Evolutionary conservation across 2,797 vertebrate species (phyloP).

Genomic region (Melopsittacus undulatus): DNA sequence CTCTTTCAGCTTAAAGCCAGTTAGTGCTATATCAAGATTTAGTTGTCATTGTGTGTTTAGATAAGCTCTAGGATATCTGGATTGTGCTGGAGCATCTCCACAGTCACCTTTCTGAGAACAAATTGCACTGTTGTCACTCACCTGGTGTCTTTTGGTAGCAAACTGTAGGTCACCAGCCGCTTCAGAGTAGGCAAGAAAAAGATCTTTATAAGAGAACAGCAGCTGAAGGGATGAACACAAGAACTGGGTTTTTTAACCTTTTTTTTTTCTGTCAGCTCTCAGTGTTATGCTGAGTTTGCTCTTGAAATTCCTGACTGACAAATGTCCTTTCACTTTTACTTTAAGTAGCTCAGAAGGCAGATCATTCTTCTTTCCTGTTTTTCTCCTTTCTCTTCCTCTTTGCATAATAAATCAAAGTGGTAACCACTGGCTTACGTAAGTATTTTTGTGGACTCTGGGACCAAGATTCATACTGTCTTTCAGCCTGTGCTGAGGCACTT

Average conservation of each 20-base stretch:
- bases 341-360: background rate
- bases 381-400: background rate
- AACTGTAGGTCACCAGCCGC: background rate
- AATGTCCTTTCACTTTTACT: constrained; percentile 20
- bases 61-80: background rate
- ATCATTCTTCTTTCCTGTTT: constrained; percentile 18
- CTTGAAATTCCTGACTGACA: background rate
- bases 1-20: background rate
- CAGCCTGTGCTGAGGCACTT: background rate
- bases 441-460: background rate
- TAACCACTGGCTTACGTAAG: background rate
- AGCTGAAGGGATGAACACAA: background rate
- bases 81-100: background rate
- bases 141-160: background rate
- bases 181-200: background rate
- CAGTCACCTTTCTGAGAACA: background rate
- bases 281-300: background rate
- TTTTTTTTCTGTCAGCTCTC: background rate
- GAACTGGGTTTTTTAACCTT: background rate
- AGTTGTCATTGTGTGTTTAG: background rate
- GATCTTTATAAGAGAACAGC: background rate
- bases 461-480: background rate
- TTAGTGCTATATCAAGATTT: background rate
- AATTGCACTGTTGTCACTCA: background rate
- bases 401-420: background rate